A percentile compares a stretch with the other conserved stretches of the same genome.
These are phyloP conservation scores for Melolontha melolontha DNA, from an alignment of 2,888 invertebrate genomes.

Conservation along the genomic window DNA sequence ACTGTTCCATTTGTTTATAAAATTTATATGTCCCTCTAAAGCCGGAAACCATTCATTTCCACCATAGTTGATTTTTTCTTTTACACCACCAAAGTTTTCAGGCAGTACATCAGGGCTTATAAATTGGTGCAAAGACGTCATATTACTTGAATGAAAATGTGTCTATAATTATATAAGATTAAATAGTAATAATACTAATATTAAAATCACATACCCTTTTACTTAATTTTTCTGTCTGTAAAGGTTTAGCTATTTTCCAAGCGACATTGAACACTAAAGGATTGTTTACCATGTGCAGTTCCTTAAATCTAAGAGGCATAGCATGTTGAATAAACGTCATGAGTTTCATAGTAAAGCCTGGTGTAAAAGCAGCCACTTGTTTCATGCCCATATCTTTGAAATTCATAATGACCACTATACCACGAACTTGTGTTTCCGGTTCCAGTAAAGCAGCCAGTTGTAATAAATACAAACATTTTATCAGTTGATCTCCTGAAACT, in stretches of 20 bases:
- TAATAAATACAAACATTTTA: slow-evolving; percentile 83
- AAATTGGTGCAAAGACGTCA: slow-evolving; percentile 81
- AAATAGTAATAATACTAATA: background rate
- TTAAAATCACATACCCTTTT: slow-evolving; percentile 71
- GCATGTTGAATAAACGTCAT: slow-evolving; percentile 88
- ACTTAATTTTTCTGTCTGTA: slow-evolving; percentile 82
- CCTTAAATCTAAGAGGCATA: slow-evolving; percentile 85
- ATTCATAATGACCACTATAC: slow-evolving; percentile 86
- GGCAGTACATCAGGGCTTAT: slow-evolving; percentile 78
- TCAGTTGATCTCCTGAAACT: slow-evolving; percentile 80
- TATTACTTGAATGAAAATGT: slow-evolving; percentile 87
- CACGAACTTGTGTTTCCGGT: slow-evolving; percentile 83
- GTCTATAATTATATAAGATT: slow-evolving; percentile 68
- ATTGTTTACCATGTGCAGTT: slow-evolving; percentile 88
- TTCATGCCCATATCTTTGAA: slow-evolving; percentile 82
- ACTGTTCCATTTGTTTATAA: slow-evolving; percentile 76
- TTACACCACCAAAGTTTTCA: slow-evolving; percentile 79
- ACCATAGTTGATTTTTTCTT: slow-evolving; percentile 81
- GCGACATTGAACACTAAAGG: slow-evolving; percentile 87
- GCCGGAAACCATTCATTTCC: slow-evolving; percentile 83
- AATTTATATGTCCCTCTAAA: slow-evolving; percentile 73
- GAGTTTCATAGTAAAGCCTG: slow-evolving; percentile 80
- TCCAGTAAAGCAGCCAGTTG: slow-evolving; percentile 82
- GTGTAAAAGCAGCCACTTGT: slow-evolving; percentile 76
- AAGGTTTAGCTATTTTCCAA: slow-evolving; percentile 87